Percentiles rank a stretch among this genome's conserved stretches.
These are phyloP conservation scores for Patiria pectinifera DNA, from an alignment of 53 echinoderm and acorn worm genomes.

Conservation along the genomic window DNA sequence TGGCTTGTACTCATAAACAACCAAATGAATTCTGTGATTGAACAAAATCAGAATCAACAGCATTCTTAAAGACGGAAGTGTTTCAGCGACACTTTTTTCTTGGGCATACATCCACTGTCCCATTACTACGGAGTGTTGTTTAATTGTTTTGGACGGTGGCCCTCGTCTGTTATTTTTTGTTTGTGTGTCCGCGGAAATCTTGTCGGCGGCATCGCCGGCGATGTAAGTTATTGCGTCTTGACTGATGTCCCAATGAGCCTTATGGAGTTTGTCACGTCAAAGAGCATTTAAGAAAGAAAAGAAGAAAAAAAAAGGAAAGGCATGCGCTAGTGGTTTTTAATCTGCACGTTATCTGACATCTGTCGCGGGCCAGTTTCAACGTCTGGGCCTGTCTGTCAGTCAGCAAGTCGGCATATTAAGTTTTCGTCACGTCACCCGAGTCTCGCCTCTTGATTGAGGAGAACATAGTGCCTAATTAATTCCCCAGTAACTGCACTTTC, in stretches of 20 bases:
- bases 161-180: background rate
- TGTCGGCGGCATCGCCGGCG: background rate
- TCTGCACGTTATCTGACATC: conserved; percentile 27
- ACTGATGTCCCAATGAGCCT: conserved; percentile 3
- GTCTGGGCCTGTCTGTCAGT: conserved; percentile 21
- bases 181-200: background rate
- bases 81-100: background rate
- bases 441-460: background rate
- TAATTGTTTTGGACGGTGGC: background rate
- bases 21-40: too few species aligned
- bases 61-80: too few species aligned
- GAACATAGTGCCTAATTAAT: conserved; percentile 10
- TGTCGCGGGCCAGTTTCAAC: background rate
- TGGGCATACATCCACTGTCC: background rate
- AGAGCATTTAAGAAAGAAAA: background rate
- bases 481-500: conserved; percentile 23
- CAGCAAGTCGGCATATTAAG: conserved; percentile 35
- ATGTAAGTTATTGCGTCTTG: background rate
- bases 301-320: background rate
- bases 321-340: conserved; percentile 32
- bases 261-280: background rate
- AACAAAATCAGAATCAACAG: too few species aligned
- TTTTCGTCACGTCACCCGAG: conserved; percentile 13
- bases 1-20: too few species aligned
- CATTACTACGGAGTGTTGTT: background rate